Conservation (phyloP, 1,140 invertebrate genomes). For the Acromyrmex echinatior region DNA sequence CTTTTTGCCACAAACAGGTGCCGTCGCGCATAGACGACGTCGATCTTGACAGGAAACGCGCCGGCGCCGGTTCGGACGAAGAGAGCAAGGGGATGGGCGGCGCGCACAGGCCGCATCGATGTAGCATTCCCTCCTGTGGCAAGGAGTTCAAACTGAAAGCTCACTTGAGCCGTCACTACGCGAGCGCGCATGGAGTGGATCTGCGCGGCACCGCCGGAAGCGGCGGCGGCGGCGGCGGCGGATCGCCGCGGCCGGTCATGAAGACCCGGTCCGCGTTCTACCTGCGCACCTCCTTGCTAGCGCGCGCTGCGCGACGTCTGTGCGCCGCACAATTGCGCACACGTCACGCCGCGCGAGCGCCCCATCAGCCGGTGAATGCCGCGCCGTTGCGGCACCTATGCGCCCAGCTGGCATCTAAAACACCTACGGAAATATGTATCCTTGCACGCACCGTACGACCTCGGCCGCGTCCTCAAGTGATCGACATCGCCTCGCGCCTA, state of each 20-base stretch:
- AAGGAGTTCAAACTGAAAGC: conserved; percentile 98
- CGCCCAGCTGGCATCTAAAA: conserved; percentile 93
- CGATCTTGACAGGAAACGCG: conserved; percentile 85
- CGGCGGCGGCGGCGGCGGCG: conserved; percentile 84
- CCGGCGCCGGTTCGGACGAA: conserved; percentile 83
- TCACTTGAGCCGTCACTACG: conserved; percentile 96
- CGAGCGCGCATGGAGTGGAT: conserved; percentile 94
- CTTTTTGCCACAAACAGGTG: conserved; percentile 73
- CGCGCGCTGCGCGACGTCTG: conserved; percentile 94
- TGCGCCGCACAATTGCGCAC: conserved; percentile 94
- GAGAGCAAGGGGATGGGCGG: conserved; percentile 87
- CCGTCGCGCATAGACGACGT: conserved; percentile 88
- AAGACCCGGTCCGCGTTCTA: conserved; percentile 98
- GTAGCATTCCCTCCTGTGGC: conserved; percentile 95
- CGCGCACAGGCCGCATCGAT: conserved; percentile 94
- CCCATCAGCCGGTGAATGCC: conserved; percentile 91
- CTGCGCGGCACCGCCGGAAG: conserved; percentile 83
- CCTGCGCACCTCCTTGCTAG: conserved; percentile 95
- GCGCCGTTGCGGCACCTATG: conserved; percentile 87
- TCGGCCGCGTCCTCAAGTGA: conserved; percentile 91
- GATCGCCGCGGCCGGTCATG: conserved; percentile 96
- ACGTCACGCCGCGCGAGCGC: conserved; percentile 94
- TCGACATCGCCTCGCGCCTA: conserved; percentile 92
- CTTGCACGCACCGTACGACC: conserved; percentile 93
- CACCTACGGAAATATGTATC: conserved; percentile 91